Evolutionary conservation across 2,888 invertebrate species (phyloP).

Genomic region (Cosmia pyralina): DNA sequence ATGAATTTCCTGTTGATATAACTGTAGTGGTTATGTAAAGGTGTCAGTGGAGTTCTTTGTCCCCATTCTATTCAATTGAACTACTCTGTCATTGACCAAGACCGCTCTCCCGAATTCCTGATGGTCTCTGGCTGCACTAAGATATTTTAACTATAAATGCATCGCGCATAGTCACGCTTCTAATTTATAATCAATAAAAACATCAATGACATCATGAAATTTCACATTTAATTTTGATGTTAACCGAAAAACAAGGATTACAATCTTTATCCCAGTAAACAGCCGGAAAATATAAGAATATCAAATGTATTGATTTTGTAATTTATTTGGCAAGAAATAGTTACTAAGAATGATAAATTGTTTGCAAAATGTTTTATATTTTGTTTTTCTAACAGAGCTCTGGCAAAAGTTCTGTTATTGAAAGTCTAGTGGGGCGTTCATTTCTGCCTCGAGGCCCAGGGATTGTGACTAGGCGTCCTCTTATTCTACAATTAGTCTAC

Average conservation of each 20-base stretch:
- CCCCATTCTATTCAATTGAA: slow-evolving; percentile 79
- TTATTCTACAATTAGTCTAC: slow-evolving; percentile 98
- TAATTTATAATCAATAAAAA: slow-evolving; percentile 48
- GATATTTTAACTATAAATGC: not conserved
- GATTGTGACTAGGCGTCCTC: slow-evolving; percentile 98
- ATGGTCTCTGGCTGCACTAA: slow-evolving; percentile 13
- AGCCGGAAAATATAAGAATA: not conserved
- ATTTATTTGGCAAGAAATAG: not conserved
- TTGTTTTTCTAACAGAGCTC: slow-evolving; percentile 93
- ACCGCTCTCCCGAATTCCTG: slow-evolving; percentile 56
- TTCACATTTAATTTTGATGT: slow-evolving; percentile 13
- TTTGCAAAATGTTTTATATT: not conserved
- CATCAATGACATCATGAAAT: slow-evolving; percentile 36
- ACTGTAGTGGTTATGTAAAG: slow-evolving; percentile 85
- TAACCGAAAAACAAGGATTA: not conserved
- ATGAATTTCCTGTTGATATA: slow-evolving; percentile 54
- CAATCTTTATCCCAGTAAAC: not conserved
- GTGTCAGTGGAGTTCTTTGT: slow-evolving; percentile 88
- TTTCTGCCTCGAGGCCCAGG: slow-evolving; percentile 99
- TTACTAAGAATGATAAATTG: not conserved
- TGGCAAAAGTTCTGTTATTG: slow-evolving; percentile 99
- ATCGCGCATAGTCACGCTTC: slow-evolving; percentile 30
- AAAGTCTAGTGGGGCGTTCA: slow-evolving; percentile 98
- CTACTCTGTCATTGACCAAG: slow-evolving; percentile 81
- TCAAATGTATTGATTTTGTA: not conserved